These are phyloP conservation scores for Platalea minor DNA, from an alignment of 2,797 vertebrate species.

Conservation along the genomic window DNA sequence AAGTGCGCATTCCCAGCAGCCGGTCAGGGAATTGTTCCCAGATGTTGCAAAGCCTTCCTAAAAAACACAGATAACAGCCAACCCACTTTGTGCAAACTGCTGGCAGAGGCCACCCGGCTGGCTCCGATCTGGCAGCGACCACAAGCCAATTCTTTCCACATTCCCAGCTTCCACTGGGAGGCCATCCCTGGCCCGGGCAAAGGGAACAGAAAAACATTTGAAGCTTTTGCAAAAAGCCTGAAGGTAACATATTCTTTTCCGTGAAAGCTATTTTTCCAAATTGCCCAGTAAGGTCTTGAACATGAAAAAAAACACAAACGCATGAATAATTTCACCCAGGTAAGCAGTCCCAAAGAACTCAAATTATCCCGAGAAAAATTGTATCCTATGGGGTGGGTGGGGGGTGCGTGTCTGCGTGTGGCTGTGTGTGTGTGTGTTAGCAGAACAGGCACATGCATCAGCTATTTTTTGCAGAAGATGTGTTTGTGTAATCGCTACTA, in stretches of 20 bases:
- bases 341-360: not conserved
- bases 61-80: not conserved
- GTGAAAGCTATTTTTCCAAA: not conserved
- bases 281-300: not conserved
- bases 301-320: not conserved
- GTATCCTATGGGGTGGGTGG: too few relatives aligned
- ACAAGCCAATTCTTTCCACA: not conserved
- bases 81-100: not conserved
- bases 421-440: not conserved
- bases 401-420: not conserved
- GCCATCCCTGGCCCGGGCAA: not conserved
- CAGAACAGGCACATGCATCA: not conserved
- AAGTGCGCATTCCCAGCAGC: not conserved
- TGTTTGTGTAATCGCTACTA: not conserved
- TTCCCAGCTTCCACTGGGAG: not conserved
- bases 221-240: not conserved
- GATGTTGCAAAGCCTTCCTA: conserved; percentile 18
- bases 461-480: not conserved
- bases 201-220: not conserved
- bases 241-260: not conserved
- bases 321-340: not conserved
- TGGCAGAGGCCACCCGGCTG: not conserved
- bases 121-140: not conserved
- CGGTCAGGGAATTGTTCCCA: conserved; percentile 8
- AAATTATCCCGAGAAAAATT: not conserved